phyloP scores from a whole-genome alignment of 2,113 vertebrate species.

The Pterocles burchelli region DNA sequence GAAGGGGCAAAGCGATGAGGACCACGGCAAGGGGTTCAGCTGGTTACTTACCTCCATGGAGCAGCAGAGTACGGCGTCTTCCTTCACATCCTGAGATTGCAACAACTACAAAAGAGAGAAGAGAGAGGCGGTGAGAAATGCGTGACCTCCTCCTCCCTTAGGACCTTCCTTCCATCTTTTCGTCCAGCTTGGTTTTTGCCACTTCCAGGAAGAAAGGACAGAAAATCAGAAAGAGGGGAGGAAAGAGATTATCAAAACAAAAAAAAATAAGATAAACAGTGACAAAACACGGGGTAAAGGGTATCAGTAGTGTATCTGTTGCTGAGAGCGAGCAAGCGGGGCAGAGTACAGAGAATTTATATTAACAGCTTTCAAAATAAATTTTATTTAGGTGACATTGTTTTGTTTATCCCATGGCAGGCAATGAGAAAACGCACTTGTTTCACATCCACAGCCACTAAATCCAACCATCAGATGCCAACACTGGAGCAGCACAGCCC shows the following conservation, averaged over 20 bases:
- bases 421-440: neutral
- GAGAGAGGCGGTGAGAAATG: neutral
- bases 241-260: neutral
- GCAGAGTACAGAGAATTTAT: neutral
- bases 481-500: neutral
- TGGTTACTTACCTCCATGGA: slow-evolving; percentile 91
- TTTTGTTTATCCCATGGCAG: neutral
- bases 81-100: slow-evolving; percentile 93
- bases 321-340: neutral
- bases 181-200: neutral
- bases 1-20: neutral
- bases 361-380: neutral
- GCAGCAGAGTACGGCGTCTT: slow-evolving; percentile 96
- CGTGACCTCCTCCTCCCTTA: neutral
- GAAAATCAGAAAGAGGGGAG: neutral
- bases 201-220: neutral
- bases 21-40: neutral
- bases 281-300: neutral
- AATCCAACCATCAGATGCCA: neutral
- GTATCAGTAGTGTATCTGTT: neutral
- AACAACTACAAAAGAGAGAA: slow-evolving; percentile 81
- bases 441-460: neutral
- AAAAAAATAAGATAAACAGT: neutral
- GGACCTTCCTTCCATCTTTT: neutral
- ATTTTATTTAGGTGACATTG: neutral